A percentile compares a stretch with the other conserved stretches of the same genome.
phyloP scores from a whole-genome alignment of 2,113 vertebrate genomes.

The Nibea coibor region DNA sequence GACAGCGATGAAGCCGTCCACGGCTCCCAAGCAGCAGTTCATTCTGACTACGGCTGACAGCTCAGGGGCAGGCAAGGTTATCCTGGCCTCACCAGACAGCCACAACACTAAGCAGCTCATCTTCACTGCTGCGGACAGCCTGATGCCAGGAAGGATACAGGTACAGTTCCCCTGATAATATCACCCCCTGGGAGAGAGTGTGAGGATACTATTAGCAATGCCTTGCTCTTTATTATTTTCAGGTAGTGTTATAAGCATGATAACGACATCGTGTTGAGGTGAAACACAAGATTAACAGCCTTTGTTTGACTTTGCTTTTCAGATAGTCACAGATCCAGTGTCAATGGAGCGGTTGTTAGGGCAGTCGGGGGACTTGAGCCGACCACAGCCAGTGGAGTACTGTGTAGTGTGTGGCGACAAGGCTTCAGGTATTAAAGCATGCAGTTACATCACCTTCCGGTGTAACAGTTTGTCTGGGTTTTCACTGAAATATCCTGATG shows the following conservation, averaged over 20 bases:
- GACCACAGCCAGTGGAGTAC: slow-evolving; percentile 95
- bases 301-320: slow-evolving; percentile 44
- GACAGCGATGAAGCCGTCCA: slow-evolving; percentile 92
- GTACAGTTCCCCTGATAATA: slow-evolving; percentile 73
- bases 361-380: slow-evolving; percentile 90
- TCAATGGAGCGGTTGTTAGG: slow-evolving; percentile 95
- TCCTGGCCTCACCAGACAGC: slow-evolving; percentile 92
- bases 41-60: slow-evolving; percentile 95
- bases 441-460: neutral
- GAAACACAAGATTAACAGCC: neutral
- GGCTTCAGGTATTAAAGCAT: slow-evolving; percentile 90
- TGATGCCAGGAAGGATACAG: slow-evolving; percentile 96
- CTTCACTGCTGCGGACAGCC: slow-evolving; percentile 92
- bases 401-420: slow-evolving; percentile 98
- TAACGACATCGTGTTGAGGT: neutral
- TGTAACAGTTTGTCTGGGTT: neutral
- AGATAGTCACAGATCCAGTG: slow-evolving; percentile 97
- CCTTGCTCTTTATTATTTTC: slow-evolving; percentile 1
- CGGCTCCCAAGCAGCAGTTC: slow-evolving; percentile 93
- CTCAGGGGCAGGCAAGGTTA: slow-evolving; percentile 93
- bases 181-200: neutral
- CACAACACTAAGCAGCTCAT: slow-evolving; percentile 95
- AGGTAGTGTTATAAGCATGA: neutral
- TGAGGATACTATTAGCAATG: neutral
- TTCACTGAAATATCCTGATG: neutral